These are phyloP conservation scores for Phrynosoma platyrhinos DNA, from an alignment of 2,113 vertebrate genomes.

Conservation along the genomic window DNA sequence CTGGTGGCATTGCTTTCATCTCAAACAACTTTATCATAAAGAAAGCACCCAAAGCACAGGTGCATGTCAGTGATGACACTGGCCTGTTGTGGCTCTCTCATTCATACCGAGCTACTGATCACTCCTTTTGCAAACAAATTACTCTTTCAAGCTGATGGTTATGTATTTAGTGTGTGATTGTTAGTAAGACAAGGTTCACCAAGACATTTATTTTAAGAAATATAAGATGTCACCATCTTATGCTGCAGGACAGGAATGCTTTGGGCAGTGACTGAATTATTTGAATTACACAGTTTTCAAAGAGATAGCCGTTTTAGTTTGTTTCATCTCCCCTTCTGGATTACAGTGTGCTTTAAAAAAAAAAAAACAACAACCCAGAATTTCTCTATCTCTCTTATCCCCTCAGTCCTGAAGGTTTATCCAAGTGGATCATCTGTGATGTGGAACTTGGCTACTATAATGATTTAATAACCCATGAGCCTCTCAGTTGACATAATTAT, in stretches of 20 bases:
- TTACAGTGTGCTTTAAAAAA: no score
- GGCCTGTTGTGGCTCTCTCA: background rate
- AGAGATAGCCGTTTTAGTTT: no score
- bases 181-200: background rate
- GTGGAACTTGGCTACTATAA: background rate
- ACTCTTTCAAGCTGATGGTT: background rate
- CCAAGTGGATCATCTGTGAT: background rate
- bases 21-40: background rate
- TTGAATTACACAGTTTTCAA: background rate
- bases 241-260: background rate
- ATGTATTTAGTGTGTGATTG: background rate
- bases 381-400: background rate
- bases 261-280: slow-evolving; percentile 1
- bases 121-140: fast-evolving
- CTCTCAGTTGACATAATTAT: no score
- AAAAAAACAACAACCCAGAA: no score
- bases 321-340: no score
- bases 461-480: background rate
- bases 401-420: background rate
- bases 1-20: background rate
- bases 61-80: background rate
- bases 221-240: background rate
- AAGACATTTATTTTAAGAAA: background rate
- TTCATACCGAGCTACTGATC: background rate
- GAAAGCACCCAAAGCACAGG: background rate